These are phyloP conservation scores for Tringa solitaria DNA, from an alignment of 2,113 vertebrate species.

Conservation along the genomic window DNA sequence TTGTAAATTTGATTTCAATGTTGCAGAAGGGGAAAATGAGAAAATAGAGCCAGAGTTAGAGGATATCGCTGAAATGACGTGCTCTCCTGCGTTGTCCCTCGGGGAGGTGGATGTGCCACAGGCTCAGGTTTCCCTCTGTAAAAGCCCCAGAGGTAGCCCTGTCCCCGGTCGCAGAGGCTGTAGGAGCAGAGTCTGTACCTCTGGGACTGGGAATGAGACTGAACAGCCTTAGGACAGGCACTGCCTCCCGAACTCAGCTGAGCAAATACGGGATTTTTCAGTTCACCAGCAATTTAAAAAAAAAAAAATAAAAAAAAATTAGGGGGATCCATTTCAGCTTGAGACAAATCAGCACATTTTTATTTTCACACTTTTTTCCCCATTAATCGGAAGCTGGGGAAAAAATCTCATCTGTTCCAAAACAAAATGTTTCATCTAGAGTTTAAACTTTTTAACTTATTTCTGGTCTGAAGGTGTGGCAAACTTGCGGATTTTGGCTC, in stretches of 20 bases:
- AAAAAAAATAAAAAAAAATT: not conserved
- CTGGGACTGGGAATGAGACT: not conserved
- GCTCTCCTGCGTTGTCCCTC: not conserved
- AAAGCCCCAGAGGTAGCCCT: accelerated
- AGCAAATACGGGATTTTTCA: not conserved
- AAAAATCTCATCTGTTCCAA: not conserved
- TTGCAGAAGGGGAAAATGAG: not conserved
- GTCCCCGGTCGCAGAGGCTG: not conserved
- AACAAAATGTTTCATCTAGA: not conserved
- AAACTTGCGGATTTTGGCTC: not conserved
- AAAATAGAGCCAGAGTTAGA: not conserved
- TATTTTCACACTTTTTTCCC: not conserved
- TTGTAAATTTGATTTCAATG: not conserved
- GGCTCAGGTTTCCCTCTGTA: not conserved
- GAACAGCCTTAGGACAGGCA: not conserved
- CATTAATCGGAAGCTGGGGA: not conserved
- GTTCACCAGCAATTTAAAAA: not conserved
- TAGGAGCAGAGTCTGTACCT: not conserved
- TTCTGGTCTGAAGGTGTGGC: not conserved
- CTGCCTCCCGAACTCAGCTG: not conserved
- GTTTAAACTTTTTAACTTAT: not conserved
- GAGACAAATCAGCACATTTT: not conserved
- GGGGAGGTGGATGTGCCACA: accelerated
- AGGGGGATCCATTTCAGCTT: not conserved
- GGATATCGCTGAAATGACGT: accelerated